Conservation (phyloP, 35 echinoderm and acorn worm genomes). For the Eucidaris tribuloides region DNA sequence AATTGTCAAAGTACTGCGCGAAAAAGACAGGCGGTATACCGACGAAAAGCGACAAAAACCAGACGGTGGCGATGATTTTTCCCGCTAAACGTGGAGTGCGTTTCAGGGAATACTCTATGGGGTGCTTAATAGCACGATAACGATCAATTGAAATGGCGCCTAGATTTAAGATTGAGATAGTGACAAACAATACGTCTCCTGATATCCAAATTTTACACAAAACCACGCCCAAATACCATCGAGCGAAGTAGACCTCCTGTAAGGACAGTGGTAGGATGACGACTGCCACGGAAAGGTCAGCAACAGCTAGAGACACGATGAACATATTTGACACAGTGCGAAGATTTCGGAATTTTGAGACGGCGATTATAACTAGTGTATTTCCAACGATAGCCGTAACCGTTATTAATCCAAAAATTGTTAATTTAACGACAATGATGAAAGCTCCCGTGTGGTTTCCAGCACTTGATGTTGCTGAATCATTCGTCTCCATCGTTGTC, state of each 20-base stretch:
- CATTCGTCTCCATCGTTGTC: no score
- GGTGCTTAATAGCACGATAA: conserved; percentile 60
- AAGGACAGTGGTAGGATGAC: conserved; percentile 18
- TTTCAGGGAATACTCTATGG: conserved; percentile 49
- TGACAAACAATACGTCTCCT: not conserved
- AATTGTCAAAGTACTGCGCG: not conserved
- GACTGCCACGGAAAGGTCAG: conserved; percentile 48
- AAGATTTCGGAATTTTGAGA: conserved; percentile 44
- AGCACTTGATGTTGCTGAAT: no score
- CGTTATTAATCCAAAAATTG: no score
- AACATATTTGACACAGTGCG: conserved; percentile 65
- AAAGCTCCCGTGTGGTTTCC: no score
- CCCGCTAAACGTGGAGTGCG: conserved; percentile 39
- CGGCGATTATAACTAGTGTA: conserved; percentile 57
- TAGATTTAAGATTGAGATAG: conserved; percentile 40
- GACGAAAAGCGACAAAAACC: conserved; percentile 27
- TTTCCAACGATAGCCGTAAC: conserved; percentile 58
- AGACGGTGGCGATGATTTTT: conserved; percentile 5
- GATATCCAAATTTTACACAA: not conserved
- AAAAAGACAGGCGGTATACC: conserved; percentile 13
- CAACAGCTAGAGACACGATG: conserved; percentile 68
- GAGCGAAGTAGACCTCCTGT: not conserved
- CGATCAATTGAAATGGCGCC: conserved; percentile 66
- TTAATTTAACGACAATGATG: no score
- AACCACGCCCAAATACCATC: not conserved